Evolutionary conservation across 92 coral and sea anemone genomes (phyloP).

Genomic region (Zoanthus sansibaricus): DNA sequence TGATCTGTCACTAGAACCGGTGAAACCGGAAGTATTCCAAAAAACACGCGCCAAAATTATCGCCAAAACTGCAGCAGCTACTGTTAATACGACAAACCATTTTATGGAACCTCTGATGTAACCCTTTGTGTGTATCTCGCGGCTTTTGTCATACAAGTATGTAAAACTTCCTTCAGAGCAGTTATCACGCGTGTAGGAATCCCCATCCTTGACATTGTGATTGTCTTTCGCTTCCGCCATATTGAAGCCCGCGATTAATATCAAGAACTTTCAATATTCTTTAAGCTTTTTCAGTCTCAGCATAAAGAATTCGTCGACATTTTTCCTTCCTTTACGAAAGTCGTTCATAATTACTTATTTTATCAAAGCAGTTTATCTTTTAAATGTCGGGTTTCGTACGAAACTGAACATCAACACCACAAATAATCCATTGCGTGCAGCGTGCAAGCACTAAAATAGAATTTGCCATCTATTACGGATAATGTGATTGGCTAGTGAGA

Average conservation of each 20-base stretch:
- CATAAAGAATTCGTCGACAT: neutral
- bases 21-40: conserved; percentile 8
- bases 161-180: neutral
- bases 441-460: neutral
- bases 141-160: neutral
- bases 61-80: neutral
- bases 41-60: neutral
- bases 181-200: conserved; percentile 1
- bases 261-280: neutral
- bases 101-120: neutral
- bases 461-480: neutral
- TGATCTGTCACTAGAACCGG: neutral
- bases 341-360: neutral
- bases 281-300: neutral
- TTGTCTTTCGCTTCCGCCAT: conserved; percentile 23
- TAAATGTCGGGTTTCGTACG: neutral
- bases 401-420: neutral
- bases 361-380: neutral
- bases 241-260: neutral
- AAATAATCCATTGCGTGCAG: neutral
- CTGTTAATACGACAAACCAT: neutral
- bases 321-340: neutral
- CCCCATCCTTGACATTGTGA: neutral
- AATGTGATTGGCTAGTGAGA: conserved; percentile 37
- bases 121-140: neutral